These are phyloP conservation scores for Zalophus californianus DNA, from an alignment of 2,797 vertebrate species.

Conservation along the genomic window DNA sequence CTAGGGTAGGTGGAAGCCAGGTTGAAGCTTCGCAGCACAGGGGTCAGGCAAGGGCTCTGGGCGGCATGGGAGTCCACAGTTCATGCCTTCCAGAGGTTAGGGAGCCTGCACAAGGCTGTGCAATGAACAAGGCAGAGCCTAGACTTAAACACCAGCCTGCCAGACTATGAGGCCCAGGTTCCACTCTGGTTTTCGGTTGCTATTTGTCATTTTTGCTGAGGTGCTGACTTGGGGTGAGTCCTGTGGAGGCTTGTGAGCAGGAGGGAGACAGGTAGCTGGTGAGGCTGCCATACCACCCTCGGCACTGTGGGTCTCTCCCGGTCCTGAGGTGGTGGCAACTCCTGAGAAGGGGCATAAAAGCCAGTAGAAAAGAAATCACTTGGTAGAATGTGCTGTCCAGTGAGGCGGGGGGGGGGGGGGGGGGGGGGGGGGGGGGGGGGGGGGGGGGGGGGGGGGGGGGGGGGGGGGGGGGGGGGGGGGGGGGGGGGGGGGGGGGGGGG, in stretches of 20 bases:
- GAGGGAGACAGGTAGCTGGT: neutral
- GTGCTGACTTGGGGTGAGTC: too few relatives aligned
- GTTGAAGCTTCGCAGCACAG: neutral
- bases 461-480: fast-evolving
- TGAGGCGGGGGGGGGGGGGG: neutral
- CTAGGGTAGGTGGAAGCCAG: neutral
- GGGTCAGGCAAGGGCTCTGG: neutral
- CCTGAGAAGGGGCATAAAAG: neutral
- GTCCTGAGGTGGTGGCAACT: neutral
- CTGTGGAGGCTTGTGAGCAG: fast-evolving
- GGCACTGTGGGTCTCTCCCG: neutral
- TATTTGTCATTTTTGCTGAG: neutral
- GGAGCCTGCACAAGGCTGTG: fast-evolving
- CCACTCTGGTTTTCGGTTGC: neutral
- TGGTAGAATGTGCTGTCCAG: neutral
- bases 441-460: fast-evolving
- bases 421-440: fast-evolving
- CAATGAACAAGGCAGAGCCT: neutral
- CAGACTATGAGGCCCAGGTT: neutral
- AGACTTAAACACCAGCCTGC: neutral
- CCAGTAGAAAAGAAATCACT: neutral
- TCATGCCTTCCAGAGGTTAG: neutral
- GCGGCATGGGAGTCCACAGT: fast-evolving
- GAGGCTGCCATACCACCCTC: neutral
- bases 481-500: too few relatives aligned